A percentile compares a stretch with the other conserved stretches of the same genome.
phyloP scores from a whole-genome alignment of 2,888 invertebrate genomes.

The Mesochorus sp. region DNA sequence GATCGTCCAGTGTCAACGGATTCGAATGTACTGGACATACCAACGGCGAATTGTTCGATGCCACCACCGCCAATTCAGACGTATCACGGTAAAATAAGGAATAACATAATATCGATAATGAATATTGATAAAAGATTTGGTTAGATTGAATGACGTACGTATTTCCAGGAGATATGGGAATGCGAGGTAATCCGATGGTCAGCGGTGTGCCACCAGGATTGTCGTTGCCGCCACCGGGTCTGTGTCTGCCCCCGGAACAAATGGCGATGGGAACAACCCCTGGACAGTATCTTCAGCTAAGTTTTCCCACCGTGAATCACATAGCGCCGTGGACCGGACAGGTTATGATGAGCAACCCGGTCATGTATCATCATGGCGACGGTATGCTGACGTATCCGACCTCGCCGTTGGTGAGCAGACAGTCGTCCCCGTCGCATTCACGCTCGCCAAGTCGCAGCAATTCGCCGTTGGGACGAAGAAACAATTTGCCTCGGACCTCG shows the following conservation, averaged over 20 bases:
- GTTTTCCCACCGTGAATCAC: conserved; percentile 77
- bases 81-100: conserved; percentile 75
- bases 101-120: conserved; percentile 29
- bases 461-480: conserved; percentile 78
- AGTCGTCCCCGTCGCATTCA: conserved; percentile 91
- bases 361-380: conserved; percentile 78
- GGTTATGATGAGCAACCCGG: conserved; percentile 77
- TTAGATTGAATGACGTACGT: conserved; percentile 44
- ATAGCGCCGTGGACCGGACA: conserved; percentile 79
- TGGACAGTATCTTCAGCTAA: conserved; percentile 76
- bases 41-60: conserved; percentile 75
- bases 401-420: conserved; percentile 89
- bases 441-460: conserved; percentile 80
- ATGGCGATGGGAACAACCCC: conserved; percentile 71
- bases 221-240: conserved; percentile 77
- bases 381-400: conserved; percentile 83
- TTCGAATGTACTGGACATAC: conserved; percentile 70
- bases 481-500: conserved; percentile 81
- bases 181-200: conserved; percentile 77
- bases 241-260: conserved; percentile 79
- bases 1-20: conserved; percentile 69
- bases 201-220: conserved; percentile 77
- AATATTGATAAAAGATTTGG: conserved; percentile 34
- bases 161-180: conserved; percentile 74
- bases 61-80: conserved; percentile 77